Percentiles rank a stretch among this genome's conserved stretches.
Evolutionary conservation across 2,888 invertebrate genomes (phyloP).

Genomic region (Dicyrtoma fusca): DNA sequence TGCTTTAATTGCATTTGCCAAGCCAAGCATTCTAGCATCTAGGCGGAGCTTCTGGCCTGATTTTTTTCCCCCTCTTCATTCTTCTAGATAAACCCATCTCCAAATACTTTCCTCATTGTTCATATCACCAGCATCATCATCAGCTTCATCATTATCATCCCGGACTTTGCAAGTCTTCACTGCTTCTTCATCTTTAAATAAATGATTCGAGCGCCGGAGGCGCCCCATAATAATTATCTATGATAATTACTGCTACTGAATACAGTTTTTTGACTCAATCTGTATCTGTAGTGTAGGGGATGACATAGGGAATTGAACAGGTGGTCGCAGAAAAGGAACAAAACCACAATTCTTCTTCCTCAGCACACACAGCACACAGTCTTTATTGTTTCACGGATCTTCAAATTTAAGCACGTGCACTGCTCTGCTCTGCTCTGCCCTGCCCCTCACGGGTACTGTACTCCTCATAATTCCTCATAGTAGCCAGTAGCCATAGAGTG

Average conservation of each 20-base stretch:
- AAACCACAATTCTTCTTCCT: neutral
- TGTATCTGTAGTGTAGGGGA: neutral
- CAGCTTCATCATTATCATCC: too few relatives aligned
- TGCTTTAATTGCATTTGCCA: slow-evolving; percentile 19
- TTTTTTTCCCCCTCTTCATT: too few relatives aligned
- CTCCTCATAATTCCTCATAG: too few relatives aligned
- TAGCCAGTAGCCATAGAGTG: too few relatives aligned
- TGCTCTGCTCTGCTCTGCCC: neutral
- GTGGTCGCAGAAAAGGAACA: slow-evolving; percentile 3
- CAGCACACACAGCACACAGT: neutral
- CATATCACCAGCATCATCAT: neutral
- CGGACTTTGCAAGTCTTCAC: too few relatives aligned
- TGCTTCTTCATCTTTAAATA: too few relatives aligned
- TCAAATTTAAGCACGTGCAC: neutral
- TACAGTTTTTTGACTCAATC: neutral
- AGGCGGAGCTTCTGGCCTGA: slow-evolving; percentile 21
- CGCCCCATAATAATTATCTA: too few relatives aligned
- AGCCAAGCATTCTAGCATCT: too few relatives aligned
- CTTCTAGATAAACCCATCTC: too few relatives aligned
- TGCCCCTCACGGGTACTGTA: neutral
- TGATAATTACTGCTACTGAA: too few relatives aligned
- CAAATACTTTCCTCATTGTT: too few relatives aligned
- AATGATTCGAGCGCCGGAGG: too few relatives aligned
- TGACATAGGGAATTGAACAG: neutral
- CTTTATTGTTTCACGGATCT: neutral